Evolutionary conservation across 2,888 invertebrate genomes (phyloP), one percentile per base, ranked within the genome.

Genomic region (Bruchidius siliquastri): DNA sequence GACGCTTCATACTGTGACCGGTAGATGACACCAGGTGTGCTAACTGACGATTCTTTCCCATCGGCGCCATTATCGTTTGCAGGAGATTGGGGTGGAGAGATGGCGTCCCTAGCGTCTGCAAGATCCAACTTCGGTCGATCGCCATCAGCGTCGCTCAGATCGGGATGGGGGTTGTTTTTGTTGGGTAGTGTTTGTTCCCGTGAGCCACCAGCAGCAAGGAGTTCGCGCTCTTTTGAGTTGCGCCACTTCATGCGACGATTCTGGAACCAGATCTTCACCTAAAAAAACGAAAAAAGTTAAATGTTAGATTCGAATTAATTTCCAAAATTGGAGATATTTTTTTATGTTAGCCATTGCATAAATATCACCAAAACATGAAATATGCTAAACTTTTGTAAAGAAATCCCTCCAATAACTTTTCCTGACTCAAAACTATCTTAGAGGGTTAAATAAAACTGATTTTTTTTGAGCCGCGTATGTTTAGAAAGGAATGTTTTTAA

Each of bases 231-330:
- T 87, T 98, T 98, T 3, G 96, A 97, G 87, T 99, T 99, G 73
- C 99, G 91, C 98, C 98, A 98, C 87, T 97, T 99, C 98, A 99
- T 99, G 73, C 98, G 93, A 0, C 98, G 92, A 86, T 99, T 99
- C 90, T 99, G 98, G 87, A 99, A 99, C 94, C 94, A 94, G 76
- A 94, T 94, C 86, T 94, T 94, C 74, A 94, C 94, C 94, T 94
- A 87, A 3, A 77, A 78, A 72, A 66, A 21, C 2, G 70, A 70
- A 0, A 21, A 68, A 18, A 13, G 13, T 21, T 69, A 32, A 70
- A 68, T 72, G 72, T 74, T n/a, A n/a, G n/a, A n/a, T n/a, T n/a
- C n/a, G n/a, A n/a, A n/a, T n/a, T n/a, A n/a, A n/a, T n/a, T n/a
- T n/a, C n/a, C n/a, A n/a, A n/a, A n/a, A n/a, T n/a, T n/a, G n/a